Evolutionary conservation across 2,113 vertebrate species (phyloP), one percentile per base, ranked within the genome.

Genomic region (Psilopsiagon aurifrons): DNA sequence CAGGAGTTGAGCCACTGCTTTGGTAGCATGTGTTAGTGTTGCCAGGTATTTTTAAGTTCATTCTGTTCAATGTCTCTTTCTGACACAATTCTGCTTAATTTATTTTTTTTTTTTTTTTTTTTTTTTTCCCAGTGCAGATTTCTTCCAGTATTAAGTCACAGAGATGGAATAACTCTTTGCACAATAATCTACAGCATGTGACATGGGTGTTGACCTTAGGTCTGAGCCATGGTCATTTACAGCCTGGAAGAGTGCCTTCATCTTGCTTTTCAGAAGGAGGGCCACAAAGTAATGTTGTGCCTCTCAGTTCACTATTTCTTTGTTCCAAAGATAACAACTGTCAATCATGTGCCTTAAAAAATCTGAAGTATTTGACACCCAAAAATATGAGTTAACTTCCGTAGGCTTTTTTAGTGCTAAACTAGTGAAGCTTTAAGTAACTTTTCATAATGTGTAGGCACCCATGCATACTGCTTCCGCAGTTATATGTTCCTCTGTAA

Each of bases 1-100:
- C 64, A 86, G 33, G 28, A 92, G 39, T 3, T 51, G 77, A 78
- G 47, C 44, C 20, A n/a, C 33, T 60, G n/a, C 54, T 86, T 92
- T 81, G 46, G 52, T 41, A 92, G 31, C 33, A 6, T 68, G 18
- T 68, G 52, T 82, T 87, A 71, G 29, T 70, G 49, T 75, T 60
- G 16, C 20, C 86, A 95, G 93, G 86, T 97, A 92, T 82, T 92
- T 77, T 84, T 41, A 82, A 79, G 33, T 69, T 35, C 22, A 6
- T 94, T 89, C 20, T 92, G 23, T 37, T 91, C 60, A 43, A 3
- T 46, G 7, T 51, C 47, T 68, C 27, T 29, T 91, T 43, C 55
- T 90, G 54, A 74, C 31, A 29, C 7, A 27, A 17, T 86, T 90
- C 43, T 49, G 11, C 63, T 57, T 57, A 52, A 71, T 3, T 59